Evolutionary conservation across 2,113 vertebrate species (phyloP), one percentile per base, ranked within the genome.

Genomic region (Leuciscus idus): DNA sequence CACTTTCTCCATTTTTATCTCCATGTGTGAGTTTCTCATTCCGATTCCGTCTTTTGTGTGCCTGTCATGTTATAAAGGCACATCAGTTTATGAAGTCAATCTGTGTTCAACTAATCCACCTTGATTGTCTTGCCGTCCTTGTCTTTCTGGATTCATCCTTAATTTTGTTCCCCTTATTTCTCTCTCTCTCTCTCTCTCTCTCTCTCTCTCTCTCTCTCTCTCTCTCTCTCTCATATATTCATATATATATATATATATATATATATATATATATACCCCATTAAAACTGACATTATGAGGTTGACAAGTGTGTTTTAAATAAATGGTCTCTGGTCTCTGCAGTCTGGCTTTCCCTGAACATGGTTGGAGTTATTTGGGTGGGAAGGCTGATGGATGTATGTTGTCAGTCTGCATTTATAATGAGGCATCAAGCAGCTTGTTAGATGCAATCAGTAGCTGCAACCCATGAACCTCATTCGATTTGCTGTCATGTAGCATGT

Each of bases 1-100:
- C 83, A 64, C 57, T 84, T 88, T 86, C 84, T 86, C 70, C 4
- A 17, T 48, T 52, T 73, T 82, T 90, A 88, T 88, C 68, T 55
- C 30, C 48, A 72, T 84, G 80, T 88, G 43, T 68, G 5, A 83
- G 52, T 72, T n/a, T 64, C 66, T 83, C 13, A 2, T 62, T 61
- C 73, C 13, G 7, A n/a, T 84, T 48, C 19, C 19, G 15, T 8
- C 70, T 73, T 73, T 23, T 43, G 21, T 57, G 52, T 39, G 11
- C 11, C 33, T 36, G 28, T 36, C 52, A n/a, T 39, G 10, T 36
- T 79, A 39, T 7, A 2, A 81, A 48, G 12, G 7, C 23, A 26
- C 36, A 62, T 62, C 39, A 61, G 33, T 61, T 61, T 57, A 55
- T 59, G 52, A 78, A 36, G 26, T 57, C 36, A 23, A 59, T 36